Conservation (phyloP, 2,113 vertebrate species). For the Centropus bengalensis region DNA sequence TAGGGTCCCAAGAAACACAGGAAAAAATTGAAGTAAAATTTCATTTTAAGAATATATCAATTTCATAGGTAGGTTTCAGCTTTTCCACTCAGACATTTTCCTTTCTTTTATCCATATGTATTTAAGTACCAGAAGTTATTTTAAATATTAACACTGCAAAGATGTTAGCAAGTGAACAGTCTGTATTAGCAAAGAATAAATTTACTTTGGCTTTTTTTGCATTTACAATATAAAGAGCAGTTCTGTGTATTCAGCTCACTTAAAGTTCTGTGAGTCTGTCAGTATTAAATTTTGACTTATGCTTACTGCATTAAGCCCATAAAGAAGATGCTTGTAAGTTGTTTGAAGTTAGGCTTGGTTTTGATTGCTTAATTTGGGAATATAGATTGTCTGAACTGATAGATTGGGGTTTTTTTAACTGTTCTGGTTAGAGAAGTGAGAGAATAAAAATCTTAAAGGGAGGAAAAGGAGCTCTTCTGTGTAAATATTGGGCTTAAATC, state of each 20-base stretch:
- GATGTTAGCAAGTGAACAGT: neutral
- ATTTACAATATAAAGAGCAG: neutral
- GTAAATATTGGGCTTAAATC: neutral
- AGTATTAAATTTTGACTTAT: neutral
- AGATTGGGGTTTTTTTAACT: neutral
- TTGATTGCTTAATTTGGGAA: neutral
- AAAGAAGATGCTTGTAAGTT: neutral
- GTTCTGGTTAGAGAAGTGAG: neutral
- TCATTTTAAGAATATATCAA: neutral
- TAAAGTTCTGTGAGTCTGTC: neutral
- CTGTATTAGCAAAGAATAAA: neutral
- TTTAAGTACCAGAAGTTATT: neutral
- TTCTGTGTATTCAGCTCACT: neutral
- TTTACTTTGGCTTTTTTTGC: neutral
- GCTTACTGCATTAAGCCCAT: neutral
- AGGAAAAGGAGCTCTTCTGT: neutral
- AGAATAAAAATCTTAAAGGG: neutral
- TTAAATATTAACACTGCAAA: neutral
- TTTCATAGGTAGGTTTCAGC: neutral
- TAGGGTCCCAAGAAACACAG: neutral
- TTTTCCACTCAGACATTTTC: neutral
- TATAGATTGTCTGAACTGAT: neutral
- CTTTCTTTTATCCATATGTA: neutral
- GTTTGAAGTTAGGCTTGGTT: neutral
- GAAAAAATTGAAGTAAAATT: neutral